A percentile compares a stretch with the other conserved stretches of the same genome.
Evolutionary conservation across 2,113 vertebrate genomes (phyloP).

Genomic region (Pseudorasbora parva): DNA sequence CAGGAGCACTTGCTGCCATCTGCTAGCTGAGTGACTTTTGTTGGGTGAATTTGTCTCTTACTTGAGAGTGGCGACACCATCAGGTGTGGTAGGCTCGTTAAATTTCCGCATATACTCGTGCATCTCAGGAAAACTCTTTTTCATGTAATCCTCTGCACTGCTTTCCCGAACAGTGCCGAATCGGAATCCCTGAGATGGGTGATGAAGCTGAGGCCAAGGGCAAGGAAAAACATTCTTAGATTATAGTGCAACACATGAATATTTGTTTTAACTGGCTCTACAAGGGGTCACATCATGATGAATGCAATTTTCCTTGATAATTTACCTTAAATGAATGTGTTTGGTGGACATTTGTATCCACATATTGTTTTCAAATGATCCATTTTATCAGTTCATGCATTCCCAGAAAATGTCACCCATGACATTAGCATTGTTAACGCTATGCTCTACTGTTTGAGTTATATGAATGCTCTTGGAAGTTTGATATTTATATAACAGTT

Average conservation of each 20-base stretch:
- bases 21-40: background rate
- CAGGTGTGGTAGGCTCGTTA: conserved; percentile 87
- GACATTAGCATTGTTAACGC: background rate
- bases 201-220: conserved; percentile 81
- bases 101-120: conserved; percentile 85
- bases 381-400: background rate
- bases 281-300: too few species aligned
- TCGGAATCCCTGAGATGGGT: conserved; percentile 86
- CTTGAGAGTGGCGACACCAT: conserved; percentile 87
- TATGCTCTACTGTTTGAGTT: background rate
- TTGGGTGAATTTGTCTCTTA: conserved; percentile 69
- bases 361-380: background rate
- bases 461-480: background rate
- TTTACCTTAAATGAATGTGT: too few species aligned
- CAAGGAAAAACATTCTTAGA: background rate
- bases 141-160: conserved; percentile 93
- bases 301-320: too few species aligned
- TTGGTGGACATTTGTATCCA: background rate
- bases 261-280: background rate
- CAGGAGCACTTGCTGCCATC: background rate
- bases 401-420: background rate
- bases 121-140: conserved; percentile 92
- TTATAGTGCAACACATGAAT: background rate
- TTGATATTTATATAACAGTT: background rate
- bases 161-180: conserved; percentile 92